These are phyloP conservation scores for Cheilosia variabilis DNA, from an alignment of 2,888 invertebrate species.

Conservation along the genomic window DNA sequence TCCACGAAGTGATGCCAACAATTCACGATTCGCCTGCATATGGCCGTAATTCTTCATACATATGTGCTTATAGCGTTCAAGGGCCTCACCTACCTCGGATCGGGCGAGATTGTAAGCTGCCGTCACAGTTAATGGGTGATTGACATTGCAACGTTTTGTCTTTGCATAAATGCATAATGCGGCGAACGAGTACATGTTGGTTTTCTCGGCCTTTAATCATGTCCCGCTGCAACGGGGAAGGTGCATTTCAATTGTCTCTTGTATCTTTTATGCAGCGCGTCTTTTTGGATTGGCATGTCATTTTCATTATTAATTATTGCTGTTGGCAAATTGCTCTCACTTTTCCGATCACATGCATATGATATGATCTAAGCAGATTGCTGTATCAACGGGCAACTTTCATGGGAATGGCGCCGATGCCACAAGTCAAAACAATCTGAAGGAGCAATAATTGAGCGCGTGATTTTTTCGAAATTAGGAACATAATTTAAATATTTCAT, in stretches of 20 bases:
- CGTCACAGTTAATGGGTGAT: conserved; percentile 63
- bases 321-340: conserved; percentile 71
- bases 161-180: conserved; percentile 60
- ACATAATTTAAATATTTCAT: background rate
- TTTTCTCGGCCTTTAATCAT: background rate
- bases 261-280: background rate
- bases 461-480: background rate
- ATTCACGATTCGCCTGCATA: conserved; percentile 43
- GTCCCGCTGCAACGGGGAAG: background rate
- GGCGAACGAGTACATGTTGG: background rate
- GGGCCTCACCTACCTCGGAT: conserved; percentile 59
- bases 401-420: background rate
- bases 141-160: conserved; percentile 66
- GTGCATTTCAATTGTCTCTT: conserved; percentile 54
- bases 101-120: conserved; percentile 33
- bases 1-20: conserved; percentile 54
- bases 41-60: conserved; percentile 30
- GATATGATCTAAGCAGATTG: conserved; percentile 22
- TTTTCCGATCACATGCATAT: conserved; percentile 22
- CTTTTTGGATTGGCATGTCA: conserved; percentile 33
- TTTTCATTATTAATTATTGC: conserved; percentile 59
- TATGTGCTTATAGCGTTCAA: conserved; percentile 50
- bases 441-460: conserved; percentile 24
- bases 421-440: conserved; percentile 22
- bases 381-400: conserved; percentile 42